Base-by-base conservation (phyloP, 2,113 vertebrate genomes). In the Carollia perspicillata region DNA sequence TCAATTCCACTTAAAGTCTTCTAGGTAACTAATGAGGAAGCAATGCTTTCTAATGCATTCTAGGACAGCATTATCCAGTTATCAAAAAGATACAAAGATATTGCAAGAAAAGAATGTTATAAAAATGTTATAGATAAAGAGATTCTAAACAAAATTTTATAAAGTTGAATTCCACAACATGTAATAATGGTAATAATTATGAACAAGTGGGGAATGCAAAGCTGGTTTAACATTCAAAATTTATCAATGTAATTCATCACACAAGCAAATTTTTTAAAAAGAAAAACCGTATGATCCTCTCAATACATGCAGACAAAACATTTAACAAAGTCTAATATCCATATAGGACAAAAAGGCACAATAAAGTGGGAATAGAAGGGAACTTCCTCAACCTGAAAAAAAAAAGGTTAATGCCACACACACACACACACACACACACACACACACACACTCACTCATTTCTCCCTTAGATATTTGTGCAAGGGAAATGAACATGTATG, bases 191-290 rank as follows among this genome's bases (percentile, higher is more conserved):
- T 55, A 75, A 74, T 55, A 72, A 87, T 83, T 44, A 47, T 28
- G 2, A 78, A 9, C 47, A 89, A 89, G 40, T 42, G 8, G 20
- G 18, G 53, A 95, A 86, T 72, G 40, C 22, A 87, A 92, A 51
- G 80, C 74, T 89, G 53, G 40, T 33, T 89, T 92, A 84, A 90
- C 20, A 94, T 72, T 93, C 49, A 96, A 95, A 93, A 63, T 91
- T 8, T 93, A 88, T 49, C 47, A 74, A 5, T 92, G 10, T 47
- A 60, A 84, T 83, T 96, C 51, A 90, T 33, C 37, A 28, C 22
- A 63, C 51, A 16, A 60, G 35, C 28, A 92, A 40, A 63, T 28
- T 55, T 55, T 58, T 33, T 23, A 60, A 65, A 72, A 74, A 66
- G 26, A 65, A 90, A 91, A 81, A 4, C 2, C 37, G n/a, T 40